A percentile compares a stretch with the other conserved stretches of the same genome.
Evolutionary conservation across 2,888 invertebrate species (phyloP).

Genomic region (Mimumesa dahlbomi): DNA sequence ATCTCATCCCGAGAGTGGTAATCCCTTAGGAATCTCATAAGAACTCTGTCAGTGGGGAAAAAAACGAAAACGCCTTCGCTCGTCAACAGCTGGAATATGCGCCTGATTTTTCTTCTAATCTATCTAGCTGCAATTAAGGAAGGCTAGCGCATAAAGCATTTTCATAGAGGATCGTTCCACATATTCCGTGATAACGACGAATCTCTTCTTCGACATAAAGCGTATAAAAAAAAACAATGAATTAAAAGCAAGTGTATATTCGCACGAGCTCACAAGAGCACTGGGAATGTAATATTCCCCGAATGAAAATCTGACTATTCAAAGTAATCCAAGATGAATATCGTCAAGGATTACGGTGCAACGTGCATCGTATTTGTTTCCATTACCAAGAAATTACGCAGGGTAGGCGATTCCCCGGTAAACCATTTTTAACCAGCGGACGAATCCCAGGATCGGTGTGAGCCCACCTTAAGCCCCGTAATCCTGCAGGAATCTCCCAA

Average conservation of each 20-base stretch:
- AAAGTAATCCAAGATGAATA: no score
- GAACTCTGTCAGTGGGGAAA: constrained; percentile 11
- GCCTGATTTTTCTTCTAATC: constrained; percentile 17
- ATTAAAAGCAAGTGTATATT: no score
- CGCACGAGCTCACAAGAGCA: no score
- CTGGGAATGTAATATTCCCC: no score
- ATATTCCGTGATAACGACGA: no score
- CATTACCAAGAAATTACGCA: constrained; percentile 26
- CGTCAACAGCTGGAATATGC: constrained; percentile 16
- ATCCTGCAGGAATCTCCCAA: constrained; percentile 64
- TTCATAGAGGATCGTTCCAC: no score
- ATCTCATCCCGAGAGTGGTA: constrained; percentile 39
- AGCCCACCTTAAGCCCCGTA: constrained; percentile 50
- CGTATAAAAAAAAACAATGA: no score
- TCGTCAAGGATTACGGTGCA: no score
- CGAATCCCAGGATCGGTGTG: constrained; percentile 10
- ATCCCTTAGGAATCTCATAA: constrained; percentile 43
- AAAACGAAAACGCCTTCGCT: constrained; percentile 7
- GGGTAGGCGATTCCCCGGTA: constrained; percentile 6
- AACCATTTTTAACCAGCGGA: constrained; percentile 19
- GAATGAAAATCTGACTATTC: no score
- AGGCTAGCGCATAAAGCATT: no score
- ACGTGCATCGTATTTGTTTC: no score
- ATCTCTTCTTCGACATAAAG: no score
- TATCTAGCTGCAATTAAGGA: constrained; percentile 12